phyloP scores from a whole-genome alignment of 2,888 invertebrate species.

The Drosophila putrida region DNA sequence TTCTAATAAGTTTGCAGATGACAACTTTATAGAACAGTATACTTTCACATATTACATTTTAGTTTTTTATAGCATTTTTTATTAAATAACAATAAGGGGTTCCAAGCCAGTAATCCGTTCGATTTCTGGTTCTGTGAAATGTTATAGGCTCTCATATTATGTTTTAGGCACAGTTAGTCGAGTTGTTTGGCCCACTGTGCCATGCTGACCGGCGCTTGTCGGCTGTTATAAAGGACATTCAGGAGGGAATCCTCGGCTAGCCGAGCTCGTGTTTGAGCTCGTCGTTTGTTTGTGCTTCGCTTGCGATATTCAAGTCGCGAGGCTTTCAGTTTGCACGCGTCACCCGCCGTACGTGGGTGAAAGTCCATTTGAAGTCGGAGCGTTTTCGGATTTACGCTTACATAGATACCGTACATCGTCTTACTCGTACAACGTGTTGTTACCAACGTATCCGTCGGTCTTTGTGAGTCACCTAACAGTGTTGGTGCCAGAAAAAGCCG shows the following conservation, averaged over 20 bases:
- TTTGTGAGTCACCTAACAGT: slow-evolving; percentile 44
- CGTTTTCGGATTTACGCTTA: slow-evolving; percentile 15
- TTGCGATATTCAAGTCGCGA: slow-evolving; percentile 63
- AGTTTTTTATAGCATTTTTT: no score
- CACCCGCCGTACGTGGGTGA: slow-evolving; percentile 67
- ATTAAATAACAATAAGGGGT: no score
- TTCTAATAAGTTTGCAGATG: no score
- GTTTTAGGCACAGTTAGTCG: no score
- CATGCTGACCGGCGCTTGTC: slow-evolving; percentile 21
- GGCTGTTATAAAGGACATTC: slow-evolving; percentile 36
- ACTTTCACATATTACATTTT: no score
- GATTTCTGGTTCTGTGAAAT: no score
- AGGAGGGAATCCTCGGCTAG: slow-evolving; percentile 32
- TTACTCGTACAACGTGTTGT: slow-evolving; percentile 35
- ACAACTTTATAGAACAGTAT: no score
- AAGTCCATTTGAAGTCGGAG: slow-evolving; percentile 48
- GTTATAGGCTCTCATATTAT: no score
- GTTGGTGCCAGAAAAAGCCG: slow-evolving; percentile 40
- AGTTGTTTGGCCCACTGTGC: no score
- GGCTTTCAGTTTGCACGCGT: slow-evolving; percentile 63
- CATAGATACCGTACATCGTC: not conserved
- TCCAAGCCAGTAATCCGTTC: no score
- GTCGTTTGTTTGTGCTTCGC: slow-evolving; percentile 66
- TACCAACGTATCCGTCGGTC: slow-evolving; percentile 40
- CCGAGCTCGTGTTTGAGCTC: slow-evolving; percentile 52